These are phyloP conservation scores for Hybos culiciformis DNA, from an alignment of 2,888 invertebrate species.

Conservation along the genomic window DNA sequence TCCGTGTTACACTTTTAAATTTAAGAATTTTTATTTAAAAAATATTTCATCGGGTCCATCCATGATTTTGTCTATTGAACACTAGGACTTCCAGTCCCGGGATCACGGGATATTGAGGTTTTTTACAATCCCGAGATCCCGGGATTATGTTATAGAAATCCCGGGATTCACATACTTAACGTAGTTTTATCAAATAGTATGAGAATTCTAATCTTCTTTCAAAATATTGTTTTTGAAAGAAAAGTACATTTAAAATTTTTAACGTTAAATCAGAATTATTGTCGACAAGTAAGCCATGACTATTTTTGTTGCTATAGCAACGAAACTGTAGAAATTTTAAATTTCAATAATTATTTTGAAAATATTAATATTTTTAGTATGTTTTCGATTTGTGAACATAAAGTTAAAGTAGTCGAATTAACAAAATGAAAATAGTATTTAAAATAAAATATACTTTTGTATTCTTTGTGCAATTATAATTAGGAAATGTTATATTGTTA, in stretches of 20 bases:
- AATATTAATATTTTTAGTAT: not conserved
- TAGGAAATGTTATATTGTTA: not conserved
- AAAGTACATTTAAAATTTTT: no score
- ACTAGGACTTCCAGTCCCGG: no score
- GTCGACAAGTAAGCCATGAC: not conserved
- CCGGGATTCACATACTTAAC: not conserved
- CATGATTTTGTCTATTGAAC: no score
- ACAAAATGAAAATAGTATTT: no score
- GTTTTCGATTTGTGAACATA: not conserved
- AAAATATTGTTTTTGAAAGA: not conserved
- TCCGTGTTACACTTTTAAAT: no score
- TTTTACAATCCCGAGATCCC: no score
- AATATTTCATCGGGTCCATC: no score
- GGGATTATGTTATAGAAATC: no score
- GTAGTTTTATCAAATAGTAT: not conserved
- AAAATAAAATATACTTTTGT: no score
- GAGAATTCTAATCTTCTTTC: not conserved
- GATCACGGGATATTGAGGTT: no score
- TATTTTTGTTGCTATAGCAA: slow-evolving; percentile 1
- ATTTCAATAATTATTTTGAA: not conserved
- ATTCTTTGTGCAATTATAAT: not conserved
- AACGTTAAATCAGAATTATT: not conserved
- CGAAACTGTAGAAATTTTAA: not conserved
- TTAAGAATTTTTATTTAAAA: no score
- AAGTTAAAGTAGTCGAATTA: not conserved